Percentiles rank a stretch among this genome's conserved stretches.
phyloP scores from a whole-genome alignment of 1,140 invertebrate species.

The Littorina saxatilis region DNA sequence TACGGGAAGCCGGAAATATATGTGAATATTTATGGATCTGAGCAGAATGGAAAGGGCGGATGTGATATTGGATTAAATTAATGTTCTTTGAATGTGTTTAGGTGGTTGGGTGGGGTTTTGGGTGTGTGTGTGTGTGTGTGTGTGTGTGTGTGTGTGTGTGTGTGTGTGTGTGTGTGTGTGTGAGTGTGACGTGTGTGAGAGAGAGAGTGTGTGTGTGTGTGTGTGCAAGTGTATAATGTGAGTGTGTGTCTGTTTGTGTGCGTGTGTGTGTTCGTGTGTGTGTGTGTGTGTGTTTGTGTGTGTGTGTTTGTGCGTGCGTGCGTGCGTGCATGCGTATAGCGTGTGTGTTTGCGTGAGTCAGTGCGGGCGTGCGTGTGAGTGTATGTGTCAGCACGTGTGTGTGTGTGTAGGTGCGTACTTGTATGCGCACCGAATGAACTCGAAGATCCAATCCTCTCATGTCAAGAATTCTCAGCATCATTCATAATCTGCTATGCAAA shows the following conservation, averaged over 20 bases:
- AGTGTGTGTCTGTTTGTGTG: background rate
- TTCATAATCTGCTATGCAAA: too few species aligned
- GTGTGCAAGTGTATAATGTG: background rate
- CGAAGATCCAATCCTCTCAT: too few species aligned
- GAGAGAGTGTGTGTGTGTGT: background rate
- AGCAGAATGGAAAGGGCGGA: too few species aligned
- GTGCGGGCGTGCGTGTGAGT: background rate
- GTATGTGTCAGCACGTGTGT: background rate
- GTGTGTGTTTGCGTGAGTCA: background rate
- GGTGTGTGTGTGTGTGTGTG: slow-evolving; percentile 14
- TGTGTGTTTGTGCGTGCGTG: background rate
- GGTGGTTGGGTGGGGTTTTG: background rate
- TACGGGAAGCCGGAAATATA: too few species aligned
- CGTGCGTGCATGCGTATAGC: background rate
- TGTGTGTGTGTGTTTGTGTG: background rate
- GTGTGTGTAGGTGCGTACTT: background rate
- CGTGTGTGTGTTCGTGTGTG: background rate
- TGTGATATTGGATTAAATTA: too few species aligned
- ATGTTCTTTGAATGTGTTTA: too few species aligned
- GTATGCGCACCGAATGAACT: too few species aligned
- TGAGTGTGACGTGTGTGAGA: background rate
- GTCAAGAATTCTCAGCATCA: too few species aligned
- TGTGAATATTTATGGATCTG: too few species aligned
- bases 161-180: background rate
- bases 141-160: slow-evolving; percentile 9